Conservation (phyloP, 2,113 vertebrate genomes). For the Grammomys surdaster region DNA sequence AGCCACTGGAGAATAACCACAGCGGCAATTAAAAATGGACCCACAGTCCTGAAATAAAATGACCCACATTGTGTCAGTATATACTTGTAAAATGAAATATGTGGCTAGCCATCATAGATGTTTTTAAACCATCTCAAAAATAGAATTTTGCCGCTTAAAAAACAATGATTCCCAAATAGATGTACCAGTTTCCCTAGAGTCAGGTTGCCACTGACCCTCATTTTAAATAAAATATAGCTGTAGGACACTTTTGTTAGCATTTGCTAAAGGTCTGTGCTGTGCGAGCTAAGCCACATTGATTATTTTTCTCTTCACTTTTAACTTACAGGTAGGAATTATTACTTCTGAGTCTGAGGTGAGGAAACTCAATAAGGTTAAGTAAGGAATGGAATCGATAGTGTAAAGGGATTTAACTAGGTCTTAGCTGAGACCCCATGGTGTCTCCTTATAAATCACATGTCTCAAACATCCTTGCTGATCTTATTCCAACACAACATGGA, state of each 20-base stretch:
- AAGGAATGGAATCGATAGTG: not conserved
- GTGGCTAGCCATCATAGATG: conserved; percentile 8
- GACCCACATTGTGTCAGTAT: conserved; percentile 42
- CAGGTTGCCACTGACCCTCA: not conserved
- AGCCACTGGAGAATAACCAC: conserved; percentile 36
- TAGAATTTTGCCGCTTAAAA: conserved; percentile 37
- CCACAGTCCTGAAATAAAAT: conserved; percentile 51
- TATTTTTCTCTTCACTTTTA: not conserved
- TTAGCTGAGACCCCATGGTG: not conserved
- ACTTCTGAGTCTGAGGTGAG: not conserved
- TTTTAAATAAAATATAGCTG: conserved; percentile 58
- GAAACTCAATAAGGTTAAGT: not conserved
- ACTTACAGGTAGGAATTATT: not conserved
- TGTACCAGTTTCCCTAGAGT: not conserved
- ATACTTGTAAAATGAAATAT: conserved; percentile 51
- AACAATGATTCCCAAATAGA: not conserved
- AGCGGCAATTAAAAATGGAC: conserved; percentile 47
- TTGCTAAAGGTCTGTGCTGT: not conserved
- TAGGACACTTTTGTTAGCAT: not conserved
- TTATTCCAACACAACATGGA: accelerated
- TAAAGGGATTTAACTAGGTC: not conserved
- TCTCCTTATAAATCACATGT: not conserved
- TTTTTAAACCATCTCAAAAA: not conserved
- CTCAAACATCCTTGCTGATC: not conserved
- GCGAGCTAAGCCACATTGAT: not conserved